These are phyloP conservation scores for Stigmatopora argus DNA, from an alignment of 2,113 vertebrate genomes.

Conservation along the genomic window DNA sequence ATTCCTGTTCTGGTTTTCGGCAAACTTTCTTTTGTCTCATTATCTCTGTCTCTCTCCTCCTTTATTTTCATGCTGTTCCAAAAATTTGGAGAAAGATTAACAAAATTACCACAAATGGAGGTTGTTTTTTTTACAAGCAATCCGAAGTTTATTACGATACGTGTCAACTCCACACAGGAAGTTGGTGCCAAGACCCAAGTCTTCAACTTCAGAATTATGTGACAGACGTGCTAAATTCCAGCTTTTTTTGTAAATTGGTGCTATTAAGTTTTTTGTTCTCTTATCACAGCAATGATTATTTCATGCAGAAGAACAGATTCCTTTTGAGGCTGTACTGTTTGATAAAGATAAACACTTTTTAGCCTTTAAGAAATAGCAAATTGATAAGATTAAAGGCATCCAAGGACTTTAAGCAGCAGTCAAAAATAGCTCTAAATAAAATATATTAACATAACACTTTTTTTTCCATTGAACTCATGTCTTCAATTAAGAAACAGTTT, in stretches of 20 bases:
- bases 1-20: too few relatives aligned
- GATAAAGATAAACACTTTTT: slow-evolving; percentile 1
- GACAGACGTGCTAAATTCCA: background rate
- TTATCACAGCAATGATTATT: slow-evolving; percentile 6
- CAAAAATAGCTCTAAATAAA: slow-evolving; percentile 15
- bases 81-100: too few relatives aligned
- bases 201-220: background rate
- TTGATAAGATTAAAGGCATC: slow-evolving; percentile 24
- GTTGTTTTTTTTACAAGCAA: background rate
- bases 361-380: slow-evolving; percentile 27
- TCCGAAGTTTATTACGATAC: background rate
- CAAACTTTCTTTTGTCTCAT: too few relatives aligned
- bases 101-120: background rate
- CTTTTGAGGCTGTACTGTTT: background rate
- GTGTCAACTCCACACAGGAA: background rate
- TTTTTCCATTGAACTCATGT: background rate
- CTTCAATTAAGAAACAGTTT: background rate
- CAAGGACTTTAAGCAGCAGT: slow-evolving; percentile 4
- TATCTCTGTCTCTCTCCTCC: too few relatives aligned
- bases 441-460: slow-evolving; percentile 18
- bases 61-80: too few relatives aligned
- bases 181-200: background rate
- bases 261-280: background rate
- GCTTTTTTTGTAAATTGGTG: background rate
- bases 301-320: slow-evolving; percentile 3